These are phyloP conservation scores for Aldabrachelys gigantea DNA, from an alignment of 2,113 vertebrate species.

Conservation along the genomic window DNA sequence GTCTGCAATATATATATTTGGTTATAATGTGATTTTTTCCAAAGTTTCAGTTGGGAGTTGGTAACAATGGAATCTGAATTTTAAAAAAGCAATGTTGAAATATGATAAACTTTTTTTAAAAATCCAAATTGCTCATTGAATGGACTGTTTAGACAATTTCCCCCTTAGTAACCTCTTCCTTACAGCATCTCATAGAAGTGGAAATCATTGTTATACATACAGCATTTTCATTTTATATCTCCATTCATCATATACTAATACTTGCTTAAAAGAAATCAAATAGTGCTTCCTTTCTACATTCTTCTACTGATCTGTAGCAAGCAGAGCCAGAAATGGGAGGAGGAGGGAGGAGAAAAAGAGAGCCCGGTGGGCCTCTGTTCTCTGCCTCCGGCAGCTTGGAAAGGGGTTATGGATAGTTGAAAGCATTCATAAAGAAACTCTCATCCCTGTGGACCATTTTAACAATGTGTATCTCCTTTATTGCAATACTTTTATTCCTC, in stretches of 20 bases:
- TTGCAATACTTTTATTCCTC: conserved; percentile 16
- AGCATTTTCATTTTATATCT: neutral
- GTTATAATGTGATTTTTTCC: neutral
- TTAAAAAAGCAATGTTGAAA: conserved; percentile 4
- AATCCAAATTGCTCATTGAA: neutral
- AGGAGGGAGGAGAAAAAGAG: neutral
- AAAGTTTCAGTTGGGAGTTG: neutral
- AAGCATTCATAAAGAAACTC: conserved; percentile 24
- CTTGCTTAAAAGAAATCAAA: conserved; percentile 31
- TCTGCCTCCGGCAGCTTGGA: neutral
- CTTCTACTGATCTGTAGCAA: conserved; percentile 18
- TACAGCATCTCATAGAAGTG: neutral
- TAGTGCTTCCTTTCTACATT: conserved; percentile 1
- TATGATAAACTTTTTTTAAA: neutral
- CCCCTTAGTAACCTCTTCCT: neutral
- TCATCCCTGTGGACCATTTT: conserved; percentile 3
- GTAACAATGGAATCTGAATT: neutral
- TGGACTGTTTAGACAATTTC: neutral
- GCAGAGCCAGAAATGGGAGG: neutral
- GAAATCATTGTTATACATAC: neutral
- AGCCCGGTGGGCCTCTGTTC: neutral
- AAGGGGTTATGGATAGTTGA: neutral
- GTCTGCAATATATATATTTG: neutral
- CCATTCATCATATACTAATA: neutral
- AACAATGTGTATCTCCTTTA: neutral